Base-by-base conservation (phyloP, 2,888 invertebrate species). In the Synanthedon formicaeformis region DNA sequence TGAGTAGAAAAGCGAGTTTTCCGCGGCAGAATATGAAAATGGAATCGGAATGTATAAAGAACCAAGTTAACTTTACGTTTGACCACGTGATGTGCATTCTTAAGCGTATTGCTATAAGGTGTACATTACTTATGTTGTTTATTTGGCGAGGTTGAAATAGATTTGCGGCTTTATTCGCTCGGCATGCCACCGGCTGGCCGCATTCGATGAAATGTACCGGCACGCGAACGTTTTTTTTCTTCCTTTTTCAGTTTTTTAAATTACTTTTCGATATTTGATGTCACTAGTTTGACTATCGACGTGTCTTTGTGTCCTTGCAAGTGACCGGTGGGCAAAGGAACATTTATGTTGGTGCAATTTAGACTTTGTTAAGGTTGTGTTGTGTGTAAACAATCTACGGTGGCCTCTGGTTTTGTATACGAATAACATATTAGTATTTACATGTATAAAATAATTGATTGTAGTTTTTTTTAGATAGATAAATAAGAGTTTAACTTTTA, bases 1-100 rank as follows among this genome's bases (percentile, higher is more conserved):
- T 73, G 75, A 81, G 83, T 70, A 76, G 86, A 84, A 82, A 85
- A 86, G 84, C 77, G 71, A 83, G 82, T 84, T 84, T 86, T 77
- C 84, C 80, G 69, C 79, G 73, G 83, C 86, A 84, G 69, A 75
- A 72, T 81, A 77, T 65, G 77, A 78, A 84, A 85, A 83, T 81
- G 68, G 70, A 72, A 75, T 78, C 73, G 70, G 77, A 78, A 75
- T 71, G 73, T 69, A 68, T 68, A 69, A 60, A 56, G 57, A 60
- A 56, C 78, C 62, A 68, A 62, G 63, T 71, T 73, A 64, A 54
- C 58, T 61, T 57, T 72, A 64, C 70, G 40, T 61, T 51, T 51
- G 51, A 45, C 41, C 18, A 51, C 41, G 48, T 49, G 51, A 50
- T 48, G 40, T 51, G 34, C 14, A 41, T 40, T 49, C 58, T 55